phyloP scores from a whole-genome alignment of 1,140 invertebrate genomes.

The Thaumatotibia leucotreta region DNA sequence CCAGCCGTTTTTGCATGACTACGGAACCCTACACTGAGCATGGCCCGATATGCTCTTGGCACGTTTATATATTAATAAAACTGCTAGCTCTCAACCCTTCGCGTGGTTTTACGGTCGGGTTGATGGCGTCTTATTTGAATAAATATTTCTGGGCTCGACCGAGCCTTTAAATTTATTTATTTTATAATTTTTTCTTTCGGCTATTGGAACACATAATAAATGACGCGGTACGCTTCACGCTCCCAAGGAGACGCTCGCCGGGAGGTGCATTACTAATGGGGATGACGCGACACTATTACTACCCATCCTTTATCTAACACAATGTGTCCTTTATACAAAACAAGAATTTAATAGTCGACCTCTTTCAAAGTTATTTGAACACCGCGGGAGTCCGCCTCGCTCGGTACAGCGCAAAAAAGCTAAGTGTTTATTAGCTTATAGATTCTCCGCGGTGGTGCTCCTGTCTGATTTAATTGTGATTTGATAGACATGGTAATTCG shows the following conservation, averaged over 20 bases:
- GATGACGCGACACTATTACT: slow-evolving; percentile 68
- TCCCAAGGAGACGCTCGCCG: slow-evolving; percentile 52
- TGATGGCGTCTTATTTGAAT: slow-evolving; percentile 74
- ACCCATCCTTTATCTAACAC: slow-evolving; percentile 68
- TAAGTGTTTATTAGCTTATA: slow-evolving; percentile 53
- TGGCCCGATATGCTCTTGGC: no score
- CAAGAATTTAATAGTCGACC: slow-evolving; percentile 59
- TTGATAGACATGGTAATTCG: slow-evolving; percentile 4
- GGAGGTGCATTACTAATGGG: slow-evolving; percentile 54
- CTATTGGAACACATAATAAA: slow-evolving; percentile 27
- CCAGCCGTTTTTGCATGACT: no score
- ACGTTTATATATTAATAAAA: slow-evolving; percentile 75
- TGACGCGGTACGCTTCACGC: slow-evolving; percentile 15
- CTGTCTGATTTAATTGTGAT: slow-evolving; percentile 10
- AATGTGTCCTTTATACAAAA: slow-evolving; percentile 69
- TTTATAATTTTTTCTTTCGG: slow-evolving; percentile 51
- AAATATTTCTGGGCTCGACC: slow-evolving; percentile 63
- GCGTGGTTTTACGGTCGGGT: slow-evolving; percentile 67
- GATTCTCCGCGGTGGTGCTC: slow-evolving; percentile 28
- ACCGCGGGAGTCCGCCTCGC: slow-evolving; percentile 52
- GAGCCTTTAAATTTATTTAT: slow-evolving; percentile 56
- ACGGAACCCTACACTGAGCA: no score
- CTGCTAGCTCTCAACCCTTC: slow-evolving; percentile 60
- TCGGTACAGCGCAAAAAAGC: slow-evolving; percentile 32
- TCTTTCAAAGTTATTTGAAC: slow-evolving; percentile 55